These are phyloP conservation scores for Macrobrachium nipponense DNA, from an alignment of 1,140 invertebrate genomes.

Conservation along the genomic window DNA sequence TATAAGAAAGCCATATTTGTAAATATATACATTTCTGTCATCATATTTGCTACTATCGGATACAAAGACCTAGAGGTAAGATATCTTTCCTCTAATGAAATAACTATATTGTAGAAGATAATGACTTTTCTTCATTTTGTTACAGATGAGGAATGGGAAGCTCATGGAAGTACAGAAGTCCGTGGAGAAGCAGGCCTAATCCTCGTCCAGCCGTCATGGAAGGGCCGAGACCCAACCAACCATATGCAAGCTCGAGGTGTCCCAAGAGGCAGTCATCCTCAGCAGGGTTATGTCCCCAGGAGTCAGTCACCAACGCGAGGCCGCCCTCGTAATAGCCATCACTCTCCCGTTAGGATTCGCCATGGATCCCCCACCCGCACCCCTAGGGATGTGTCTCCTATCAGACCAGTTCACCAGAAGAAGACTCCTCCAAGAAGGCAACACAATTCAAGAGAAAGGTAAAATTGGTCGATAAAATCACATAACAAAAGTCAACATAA, in stretches of 20 bases:
- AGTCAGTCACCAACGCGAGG: constrained; percentile 29
- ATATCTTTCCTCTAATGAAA: background rate
- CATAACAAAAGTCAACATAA: no score
- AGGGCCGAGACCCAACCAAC: background rate
- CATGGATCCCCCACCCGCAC: background rate
- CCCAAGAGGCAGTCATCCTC: background rate
- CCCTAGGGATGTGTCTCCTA: constrained; percentile 22
- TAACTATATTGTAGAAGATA: background rate
- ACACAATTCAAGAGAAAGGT: constrained; percentile 15
- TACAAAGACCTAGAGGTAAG: background rate
- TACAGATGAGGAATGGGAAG: constrained; percentile 45
- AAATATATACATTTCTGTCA: no score
- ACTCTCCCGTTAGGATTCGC: background rate
- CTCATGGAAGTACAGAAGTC: constrained; percentile 5
- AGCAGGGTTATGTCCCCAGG: background rate
- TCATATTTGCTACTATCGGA: no score
- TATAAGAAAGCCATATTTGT: no score
- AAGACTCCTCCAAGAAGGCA: background rate
- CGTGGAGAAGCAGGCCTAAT: constrained; percentile 27
- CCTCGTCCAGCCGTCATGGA: constrained; percentile 37
- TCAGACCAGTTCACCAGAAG: constrained; percentile 28
- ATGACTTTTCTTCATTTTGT: background rate
- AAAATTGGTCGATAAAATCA: no score
- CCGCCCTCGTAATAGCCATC: constrained; percentile 3
- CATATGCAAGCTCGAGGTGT: background rate